phyloP scores from a whole-genome alignment of 2,888 invertebrate species.

The Drosophila austrosaltans region DNA sequence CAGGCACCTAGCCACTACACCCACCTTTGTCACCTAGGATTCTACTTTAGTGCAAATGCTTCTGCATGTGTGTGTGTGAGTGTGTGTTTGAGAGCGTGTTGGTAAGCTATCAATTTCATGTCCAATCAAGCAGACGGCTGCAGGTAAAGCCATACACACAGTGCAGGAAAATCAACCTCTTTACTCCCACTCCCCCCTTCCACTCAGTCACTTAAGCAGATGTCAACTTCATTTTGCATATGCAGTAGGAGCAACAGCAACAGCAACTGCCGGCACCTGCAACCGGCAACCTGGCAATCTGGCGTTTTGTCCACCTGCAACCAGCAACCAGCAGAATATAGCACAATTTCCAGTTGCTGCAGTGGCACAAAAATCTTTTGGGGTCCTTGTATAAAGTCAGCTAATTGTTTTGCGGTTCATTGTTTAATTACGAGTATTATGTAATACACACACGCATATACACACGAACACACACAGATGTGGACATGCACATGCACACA shows the following conservation, averaged over 20 bases:
- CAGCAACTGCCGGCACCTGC: slow-evolving; percentile 19
- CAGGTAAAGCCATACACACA: slow-evolving; percentile 55
- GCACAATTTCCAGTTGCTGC: slow-evolving; percentile 40
- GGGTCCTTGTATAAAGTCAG: slow-evolving; percentile 44
- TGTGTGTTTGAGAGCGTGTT: slow-evolving; percentile 28
- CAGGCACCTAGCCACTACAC: not conserved
- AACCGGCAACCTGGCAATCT: slow-evolving; percentile 20
- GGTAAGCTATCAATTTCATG: slow-evolving; percentile 81
- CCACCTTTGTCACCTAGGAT: not conserved
- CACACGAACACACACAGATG: slow-evolving; percentile 8
- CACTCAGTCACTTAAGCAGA: slow-evolving; percentile 76
- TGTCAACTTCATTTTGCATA: slow-evolving; percentile 79
- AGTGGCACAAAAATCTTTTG: slow-evolving; percentile 54
- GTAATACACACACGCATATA: slow-evolving; percentile 19
- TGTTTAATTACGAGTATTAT: slow-evolving; percentile 65
- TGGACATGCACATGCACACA: slow-evolving; percentile 12
- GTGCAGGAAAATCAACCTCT: not conserved
- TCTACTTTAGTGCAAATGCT: slow-evolving; percentile 28
- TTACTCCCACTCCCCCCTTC: slow-evolving; percentile 50
- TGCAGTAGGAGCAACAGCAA: slow-evolving; percentile 47
- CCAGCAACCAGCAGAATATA: not conserved
- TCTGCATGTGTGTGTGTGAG: slow-evolving; percentile 29
- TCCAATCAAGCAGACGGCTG: slow-evolving; percentile 75
- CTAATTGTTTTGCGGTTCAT: slow-evolving; percentile 74
- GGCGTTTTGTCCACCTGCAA: slow-evolving; percentile 20